Base-by-base conservation (phyloP, 2,797 vertebrate genomes). In the Anisognathus igniventris region DNA sequence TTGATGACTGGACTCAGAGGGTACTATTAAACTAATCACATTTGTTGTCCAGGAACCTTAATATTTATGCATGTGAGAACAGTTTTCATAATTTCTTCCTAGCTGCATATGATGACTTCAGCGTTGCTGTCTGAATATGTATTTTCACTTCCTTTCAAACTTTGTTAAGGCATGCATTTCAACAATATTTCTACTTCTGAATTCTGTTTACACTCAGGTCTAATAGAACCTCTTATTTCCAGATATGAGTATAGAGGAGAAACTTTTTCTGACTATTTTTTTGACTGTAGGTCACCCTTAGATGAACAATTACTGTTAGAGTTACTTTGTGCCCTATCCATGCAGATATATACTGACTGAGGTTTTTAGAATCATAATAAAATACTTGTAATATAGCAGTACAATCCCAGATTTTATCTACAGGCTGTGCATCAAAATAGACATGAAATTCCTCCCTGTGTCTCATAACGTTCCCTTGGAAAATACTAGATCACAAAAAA, bases 401-500 rank as follows among this genome's bases (percentile, higher is more conserved):
- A 80, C 17, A 64, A 71, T 28, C 57, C 27, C 15, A 89, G 75
- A 77, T 92, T 92, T 95, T 51, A 76, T 77, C 53, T 89, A 71
- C 67, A 89, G 48, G 35, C n/a, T 77, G 35, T 85, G 72, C 67
- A 93, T 89, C 72, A 77, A 93, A 92, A 94, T 30, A 95, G 64
- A 91, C 64, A 57, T 24, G 56, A 93, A 91, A 89, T 89, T 93
- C 37, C 64, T 91, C 78, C 37, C 57, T 45, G 67, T 85, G 45
- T 77, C 85, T 94, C 19, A 15, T 57, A 88, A 86, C 5, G 2
- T 61, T 87, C 65, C 71, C 45, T 86, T 91, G 85, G 84, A 93
- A 96, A 93, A 91, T 48, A 76, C 45, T 77, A 90, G 64, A 85
- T 90, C 92, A 77, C 64, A 91, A 73, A 73, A 35, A 86, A 79